Evolutionary conservation across 2,888 invertebrate species (phyloP).

Genomic region (Morpho helenor): DNA sequence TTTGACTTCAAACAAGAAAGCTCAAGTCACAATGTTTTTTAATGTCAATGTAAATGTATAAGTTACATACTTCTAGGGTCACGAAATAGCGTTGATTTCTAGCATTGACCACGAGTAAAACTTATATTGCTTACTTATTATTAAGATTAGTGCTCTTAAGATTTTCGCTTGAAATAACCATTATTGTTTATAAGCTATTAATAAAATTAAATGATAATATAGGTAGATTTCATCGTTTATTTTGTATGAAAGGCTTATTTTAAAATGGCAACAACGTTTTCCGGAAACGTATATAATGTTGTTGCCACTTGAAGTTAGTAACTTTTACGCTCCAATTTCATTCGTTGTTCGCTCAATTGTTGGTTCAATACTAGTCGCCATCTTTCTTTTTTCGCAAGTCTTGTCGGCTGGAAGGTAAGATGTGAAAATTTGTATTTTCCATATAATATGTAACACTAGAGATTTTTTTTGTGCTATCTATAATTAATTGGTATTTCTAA

Average conservation of each 20-base stretch:
- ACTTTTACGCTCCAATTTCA: constrained; percentile 28
- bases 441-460: constrained; percentile 12
- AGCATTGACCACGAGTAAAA: too few species aligned
- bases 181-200: too few species aligned
- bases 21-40: too few species aligned
- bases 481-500: neutral
- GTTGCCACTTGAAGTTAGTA: constrained; percentile 16
- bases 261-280: constrained; percentile 15
- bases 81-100: too few species aligned
- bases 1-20: too few species aligned
- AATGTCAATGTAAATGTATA: too few species aligned
- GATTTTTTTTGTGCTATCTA: neutral
- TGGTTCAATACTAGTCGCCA: constrained; percentile 48
- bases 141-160: too few species aligned
- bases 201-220: too few species aligned
- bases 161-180: too few species aligned
- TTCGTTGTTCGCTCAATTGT: constrained; percentile 31
- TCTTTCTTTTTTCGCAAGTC: constrained; percentile 69
- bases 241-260: neutral
- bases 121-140: too few species aligned
- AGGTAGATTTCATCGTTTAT: too few species aligned
- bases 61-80: too few species aligned
- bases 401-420: constrained; percentile 72
- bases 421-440: constrained; percentile 33
- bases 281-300: constrained; percentile 19